These are phyloP conservation scores for Colletes gigas DNA, from an alignment of 1,140 invertebrate genomes.

Conservation along the genomic window DNA sequence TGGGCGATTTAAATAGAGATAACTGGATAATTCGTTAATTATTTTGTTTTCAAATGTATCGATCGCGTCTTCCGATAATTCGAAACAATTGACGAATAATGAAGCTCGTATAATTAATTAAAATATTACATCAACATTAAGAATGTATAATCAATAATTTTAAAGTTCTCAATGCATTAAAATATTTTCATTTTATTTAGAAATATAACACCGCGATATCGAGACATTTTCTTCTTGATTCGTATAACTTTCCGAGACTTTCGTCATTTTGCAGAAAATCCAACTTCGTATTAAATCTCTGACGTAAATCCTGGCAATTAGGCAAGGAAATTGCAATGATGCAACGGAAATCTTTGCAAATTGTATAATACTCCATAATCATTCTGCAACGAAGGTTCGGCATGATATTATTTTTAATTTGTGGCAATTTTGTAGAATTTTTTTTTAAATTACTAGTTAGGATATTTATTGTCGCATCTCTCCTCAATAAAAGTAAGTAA, in stretches of 20 bases:
- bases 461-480: too few species aligned
- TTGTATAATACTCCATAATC: conserved; percentile 29
- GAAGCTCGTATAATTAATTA: background rate
- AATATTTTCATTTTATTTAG: too few species aligned
- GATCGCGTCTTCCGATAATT: too few species aligned
- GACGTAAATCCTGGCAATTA: conserved; percentile 28
- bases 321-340: conserved; percentile 41
- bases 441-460: background rate
- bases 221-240: too few species aligned
- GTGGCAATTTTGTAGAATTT: background rate
- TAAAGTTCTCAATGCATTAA: too few species aligned
- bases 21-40: too few species aligned
- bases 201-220: too few species aligned
- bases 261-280: conserved; percentile 17
- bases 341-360: conserved; percentile 45
- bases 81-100: too few species aligned
- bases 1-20: too few species aligned
- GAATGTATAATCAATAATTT: background rate
- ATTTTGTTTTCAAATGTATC: too few species aligned
- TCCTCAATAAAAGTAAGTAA: too few species aligned
- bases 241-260: conserved; percentile 39
- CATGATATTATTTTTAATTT: conserved; percentile 3
- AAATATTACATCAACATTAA: background rate
- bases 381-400: background rate
- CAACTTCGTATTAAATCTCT: conserved; percentile 36